Base-by-base conservation (phyloP, 2,888 invertebrate species). In the Ormyrus pomaceus region DNA sequence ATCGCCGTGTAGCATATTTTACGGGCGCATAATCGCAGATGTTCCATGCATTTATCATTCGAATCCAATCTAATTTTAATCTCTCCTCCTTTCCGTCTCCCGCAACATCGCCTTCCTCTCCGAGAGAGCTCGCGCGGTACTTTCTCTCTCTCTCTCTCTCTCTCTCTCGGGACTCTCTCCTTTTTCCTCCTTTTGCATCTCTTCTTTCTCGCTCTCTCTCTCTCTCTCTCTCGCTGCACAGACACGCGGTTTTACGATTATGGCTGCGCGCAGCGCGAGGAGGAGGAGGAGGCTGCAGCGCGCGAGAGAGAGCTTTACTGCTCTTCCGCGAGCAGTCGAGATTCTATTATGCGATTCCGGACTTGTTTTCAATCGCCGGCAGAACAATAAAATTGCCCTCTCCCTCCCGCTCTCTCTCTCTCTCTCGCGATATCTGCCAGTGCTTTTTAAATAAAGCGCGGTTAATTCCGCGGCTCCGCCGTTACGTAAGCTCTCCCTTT, bases 51-150 rank as follows among this genome's bases (percentile, higher is more conserved):
- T 78, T 78, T 72, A 78, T 78, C 78, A 69, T 34, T 73, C 19
- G 19, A 19, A 19, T 19, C 45, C 79, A 79, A 79, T 79, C 79
- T 79, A 79, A 79, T 74, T 79, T 79, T 79, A 79, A 79, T 79
- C 79, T 74, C 61, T 7, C 45, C n/a, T 50, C 34, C 45, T 34
- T 19, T 58, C 64, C 45, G 56, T 64, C 19, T 48, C 56, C 9
- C 9, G n/a, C n/a, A 10, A 3, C 19, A 50, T 59, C 46, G 19
- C n/a, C 55, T 19, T 72, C 53, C 34, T 58, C 19, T 46, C 48
- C 59, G 19, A 19, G 13, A 19, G 13, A 19, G 10, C 13, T 19
- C 11, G 7, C 50, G 65, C 48, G 65, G 46, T 66, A 53, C 56
- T 61, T 71, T 71, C 19, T 70, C 50, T 62, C 53, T 48, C 13